phyloP scores from a whole-genome alignment of 2,797 vertebrate genomes.

The Chromobotia macracanthus region DNA sequence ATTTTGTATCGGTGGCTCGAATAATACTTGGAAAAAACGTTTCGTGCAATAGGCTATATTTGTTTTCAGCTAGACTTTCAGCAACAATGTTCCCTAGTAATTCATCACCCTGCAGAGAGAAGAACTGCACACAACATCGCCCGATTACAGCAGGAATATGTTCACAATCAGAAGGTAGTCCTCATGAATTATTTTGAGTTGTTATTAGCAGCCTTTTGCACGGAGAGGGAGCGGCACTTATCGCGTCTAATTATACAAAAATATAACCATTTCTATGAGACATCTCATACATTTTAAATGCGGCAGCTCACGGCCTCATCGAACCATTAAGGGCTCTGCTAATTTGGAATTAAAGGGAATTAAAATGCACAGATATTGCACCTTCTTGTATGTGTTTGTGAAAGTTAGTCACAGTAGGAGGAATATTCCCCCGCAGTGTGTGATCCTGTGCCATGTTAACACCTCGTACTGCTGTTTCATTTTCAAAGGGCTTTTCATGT shows the following conservation, averaged over 20 bases:
- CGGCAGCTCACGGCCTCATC: neutral
- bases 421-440: constrained; percentile 22
- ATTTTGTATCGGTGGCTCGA: constrained; percentile 20
- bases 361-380: constrained; percentile 37
- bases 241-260: constrained; percentile 32
- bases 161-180: constrained; percentile 20
- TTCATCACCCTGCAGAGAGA: constrained; percentile 17
- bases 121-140: constrained; percentile 1
- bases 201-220: constrained; percentile 22
- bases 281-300: constrained; percentile 22
- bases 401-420: constrained; percentile 49
- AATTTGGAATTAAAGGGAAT: constrained; percentile 36
- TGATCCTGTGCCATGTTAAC: constrained; percentile 49
- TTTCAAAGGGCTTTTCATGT: constrained; percentile 55
- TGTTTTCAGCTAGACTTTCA: constrained; percentile 37
- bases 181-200: constrained; percentile 30
- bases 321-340: constrained; percentile 11
- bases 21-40: constrained; percentile 31
- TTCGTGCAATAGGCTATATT: constrained; percentile 45
- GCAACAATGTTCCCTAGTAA: neutral
- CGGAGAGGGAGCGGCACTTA: neutral
- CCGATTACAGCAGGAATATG: constrained; percentile 14
- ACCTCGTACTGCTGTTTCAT: constrained; percentile 44
- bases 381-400: constrained; percentile 41
- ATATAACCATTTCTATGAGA: constrained; percentile 19